Evolutionary conservation across 2,113 vertebrate species (phyloP), one percentile per base, ranked within the genome.

Genomic region (Anser cygnoides): DNA sequence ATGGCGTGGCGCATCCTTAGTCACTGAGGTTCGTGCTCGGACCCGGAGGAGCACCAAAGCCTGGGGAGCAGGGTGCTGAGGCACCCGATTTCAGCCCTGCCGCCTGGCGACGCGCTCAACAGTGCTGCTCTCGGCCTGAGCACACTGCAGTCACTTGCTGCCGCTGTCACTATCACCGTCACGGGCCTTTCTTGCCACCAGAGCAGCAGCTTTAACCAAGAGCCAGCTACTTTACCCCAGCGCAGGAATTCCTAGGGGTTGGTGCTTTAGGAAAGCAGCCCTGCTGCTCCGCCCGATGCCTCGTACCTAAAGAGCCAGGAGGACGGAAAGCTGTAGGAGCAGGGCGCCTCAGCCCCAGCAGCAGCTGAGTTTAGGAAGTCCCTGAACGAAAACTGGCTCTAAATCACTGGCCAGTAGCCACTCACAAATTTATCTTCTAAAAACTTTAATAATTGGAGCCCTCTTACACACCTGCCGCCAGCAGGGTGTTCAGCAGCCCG

Each of bases 61-160:
- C 44, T 21, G 1, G 0, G 0, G 6, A 62, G 55, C 17, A 1
- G 0, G 49, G 65, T 1, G 8, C 44, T 9, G 1, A 49, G 43
- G n/a, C 18, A 18, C 57, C 33, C 11, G 0, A 33, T 35, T 6
- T 12, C 26, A 44, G 55, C 63, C 31, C 1, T 0, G 43, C 39
- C 39, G 39, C 39, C 55, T 22, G 3, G 4, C 2, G 4, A 20
- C 0, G 7, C 11, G 1, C 37, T 5, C 4, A 5, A 8, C 39
- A 31, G 58, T 21, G 1, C 57, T 3, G 0, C 3, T 11, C n/a
- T 31, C 11, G 5, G 63, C 71, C 65, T 58, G 18, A 61, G 2
- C 19, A 4, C 18, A 46, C 44, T 9, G 9, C 44, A 9, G 44
- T 18, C 44, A 46, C 44, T 46, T 7, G 6, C 43, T 44, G 43